Base-by-base conservation (phyloP, 2,888 invertebrate species). In the Epiblema foenella region DNA sequence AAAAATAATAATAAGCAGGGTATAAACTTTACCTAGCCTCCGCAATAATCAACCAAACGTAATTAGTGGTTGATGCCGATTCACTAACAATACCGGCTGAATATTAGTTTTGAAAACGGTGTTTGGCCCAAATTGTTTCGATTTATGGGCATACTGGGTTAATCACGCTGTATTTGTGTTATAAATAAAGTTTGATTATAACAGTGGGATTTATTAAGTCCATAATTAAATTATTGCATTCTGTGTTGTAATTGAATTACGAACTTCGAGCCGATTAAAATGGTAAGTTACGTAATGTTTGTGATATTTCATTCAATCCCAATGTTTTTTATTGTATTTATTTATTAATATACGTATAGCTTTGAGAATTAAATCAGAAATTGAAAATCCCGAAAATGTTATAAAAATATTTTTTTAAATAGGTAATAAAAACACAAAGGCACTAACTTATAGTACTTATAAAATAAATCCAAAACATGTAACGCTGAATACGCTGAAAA, bases 1-100 rank as follows among this genome's bases (percentile, higher is more conserved):
- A 63, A 33, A 1, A 63, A 51, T 51, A 37, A 20, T 37, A 37
- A 37, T 37, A 12, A 33, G 33, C 12, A 1, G 37, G 33, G 9
- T 46, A 46, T 68, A 33, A 68, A 56, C 68, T 65, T 65, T 56
- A 29, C 46, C 56, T 17, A 52, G 18, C 37, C 37, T 29, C 62
- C 56, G 12, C 20, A 62, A 46, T 56, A 18, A 62, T 54, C 29
- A 62, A 62, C 56, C 56, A 37, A 67, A 58, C 66, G 57, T 69
- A 64, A 69, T 66, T 66, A 70, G 70, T 49, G 70, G 65, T 66
- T 24, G 60, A 46, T 46, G 65, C 56, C 51, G 69, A 69, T 69
- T 69, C 57, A 49, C 60, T 24, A 54, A 54, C 59, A 59, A 59
- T 60, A 70, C 54, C 54, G 54, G 66, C 24, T 59, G 60, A 70